Base-by-base conservation (phyloP, 1,140 invertebrate genomes). In the Calliopsis andreniformis region DNA sequence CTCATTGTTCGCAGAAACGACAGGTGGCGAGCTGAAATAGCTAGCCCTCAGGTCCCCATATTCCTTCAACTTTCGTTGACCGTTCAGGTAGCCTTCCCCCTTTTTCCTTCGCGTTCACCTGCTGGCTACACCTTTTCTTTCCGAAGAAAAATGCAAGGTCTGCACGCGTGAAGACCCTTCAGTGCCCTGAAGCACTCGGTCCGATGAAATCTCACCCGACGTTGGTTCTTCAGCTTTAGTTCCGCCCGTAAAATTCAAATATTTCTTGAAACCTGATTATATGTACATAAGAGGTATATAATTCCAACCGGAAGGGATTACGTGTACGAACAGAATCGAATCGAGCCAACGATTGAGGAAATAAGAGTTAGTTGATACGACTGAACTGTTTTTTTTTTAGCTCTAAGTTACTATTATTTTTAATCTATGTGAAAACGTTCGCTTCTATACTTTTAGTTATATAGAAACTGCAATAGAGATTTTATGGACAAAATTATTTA, bases 51-150 rank as follows among this genome's bases (percentile, higher is more conserved):
- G 1, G 35, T 1, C 23, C 7, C 3, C 23, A n/a, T 53, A 14
- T 12, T 25, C 51, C 28, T 42, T 25, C 49, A 42, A 42, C 49
- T 42, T 67, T 67, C 23, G 16, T 55, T 55, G 49, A 67, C 10
- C 35, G 23, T 3, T 55, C 23, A 51, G 16, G 23, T 42, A 42
- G 23, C 23, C 35, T 4, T 8, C 20, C 8, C 35, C 39, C 23
- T 55, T 67, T 42, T 42, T 55, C 23, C 12, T 25, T 8, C 16
- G 4, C 32, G 49, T 55, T 7, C 49, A 67, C 64, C 49, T 53
- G 64, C 23, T 67, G 49, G 16, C 18, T 55, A n/a, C 35, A 67
- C 8, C 49, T 67, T 64, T 67, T 42, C 49, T 42, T 14, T 20
- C 14, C 23, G 10, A 42, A 55, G 49, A 67, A 55, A 67, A 67